These are phyloP conservation scores for Mola mola DNA, from an alignment of 2,113 vertebrate genomes.

Conservation along the genomic window DNA sequence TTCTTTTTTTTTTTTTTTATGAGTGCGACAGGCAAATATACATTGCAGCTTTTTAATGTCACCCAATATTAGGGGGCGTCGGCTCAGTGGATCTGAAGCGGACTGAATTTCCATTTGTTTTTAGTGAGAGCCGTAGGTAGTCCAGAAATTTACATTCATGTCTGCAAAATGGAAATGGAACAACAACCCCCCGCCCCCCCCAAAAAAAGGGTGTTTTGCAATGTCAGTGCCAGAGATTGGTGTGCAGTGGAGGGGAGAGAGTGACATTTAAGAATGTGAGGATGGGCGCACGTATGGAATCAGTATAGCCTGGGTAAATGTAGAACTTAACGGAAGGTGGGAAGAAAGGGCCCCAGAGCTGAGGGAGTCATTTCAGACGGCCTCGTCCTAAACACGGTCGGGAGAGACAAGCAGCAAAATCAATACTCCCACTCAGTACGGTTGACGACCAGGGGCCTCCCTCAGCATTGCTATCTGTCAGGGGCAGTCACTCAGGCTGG, in stretches of 20 bases:
- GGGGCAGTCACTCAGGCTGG: constrained; percentile 64
- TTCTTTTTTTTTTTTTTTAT: constrained; percentile 13
- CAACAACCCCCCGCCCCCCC: constrained; percentile 15
- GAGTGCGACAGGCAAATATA: constrained; percentile 57
- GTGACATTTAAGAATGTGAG: constrained; percentile 73
- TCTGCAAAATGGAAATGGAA: constrained; percentile 65
- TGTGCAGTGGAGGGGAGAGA: constrained; percentile 56
- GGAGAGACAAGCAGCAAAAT: constrained; percentile 76
- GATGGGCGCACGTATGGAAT: constrained; percentile 44
- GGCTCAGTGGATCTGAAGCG: constrained; percentile 27
- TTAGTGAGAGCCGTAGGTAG: constrained; percentile 45
- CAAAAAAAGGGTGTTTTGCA: constrained; percentile 53
- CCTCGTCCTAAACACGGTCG: constrained; percentile 56
- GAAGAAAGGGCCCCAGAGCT: constrained; percentile 37
- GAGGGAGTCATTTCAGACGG: constrained; percentile 65
- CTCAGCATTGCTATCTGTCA: constrained; percentile 74
- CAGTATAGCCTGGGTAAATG: constrained; percentile 20
- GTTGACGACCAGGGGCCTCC: constrained; percentile 75
- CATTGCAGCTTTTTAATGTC: constrained; percentile 51
- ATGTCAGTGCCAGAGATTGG: constrained; percentile 58
- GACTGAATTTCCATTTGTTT: constrained; percentile 45
- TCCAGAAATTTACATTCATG: constrained; percentile 68
- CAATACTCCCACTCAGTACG: constrained; percentile 77
- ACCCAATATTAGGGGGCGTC: constrained; percentile 42
- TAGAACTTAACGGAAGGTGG: constrained; percentile 4